These are phyloP conservation scores for Empis livida DNA, from an alignment of 2,888 invertebrate genomes.

Conservation along the genomic window DNA sequence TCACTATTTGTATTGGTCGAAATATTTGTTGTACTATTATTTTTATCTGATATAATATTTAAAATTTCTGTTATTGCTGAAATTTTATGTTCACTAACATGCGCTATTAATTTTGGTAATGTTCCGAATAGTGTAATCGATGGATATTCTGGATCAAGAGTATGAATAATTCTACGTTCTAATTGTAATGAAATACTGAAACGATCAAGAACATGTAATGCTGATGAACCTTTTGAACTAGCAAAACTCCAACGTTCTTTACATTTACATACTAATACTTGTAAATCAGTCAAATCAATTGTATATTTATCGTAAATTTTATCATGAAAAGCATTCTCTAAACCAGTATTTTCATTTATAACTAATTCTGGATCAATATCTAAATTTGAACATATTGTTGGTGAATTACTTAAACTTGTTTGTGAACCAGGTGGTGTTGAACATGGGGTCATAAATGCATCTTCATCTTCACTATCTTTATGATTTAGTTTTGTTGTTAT, in stretches of 20 bases:
- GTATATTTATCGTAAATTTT: constrained; percentile 66
- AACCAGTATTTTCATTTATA: constrained; percentile 45
- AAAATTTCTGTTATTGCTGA: constrained; percentile 46
- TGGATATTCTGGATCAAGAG: constrained; percentile 78
- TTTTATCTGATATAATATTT: constrained; percentile 29
- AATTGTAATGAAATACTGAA: constrained; percentile 60
- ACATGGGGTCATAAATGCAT: constrained; percentile 72
- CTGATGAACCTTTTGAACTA: constrained; percentile 69
- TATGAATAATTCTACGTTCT: constrained; percentile 63
- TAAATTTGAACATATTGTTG: constrained; percentile 27
- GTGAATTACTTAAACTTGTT: constrained; percentile 45
- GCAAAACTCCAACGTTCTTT: constrained; percentile 86
- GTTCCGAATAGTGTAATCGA: constrained; percentile 71
- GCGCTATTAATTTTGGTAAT: constrained; percentile 74
- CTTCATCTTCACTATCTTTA: constrained; percentile 38
- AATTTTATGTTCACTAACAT: constrained; percentile 85
- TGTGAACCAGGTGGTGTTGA: constrained; percentile 71
- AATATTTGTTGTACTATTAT: constrained; percentile 3
- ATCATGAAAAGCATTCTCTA: constrained; percentile 49
- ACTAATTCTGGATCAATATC: constrained; percentile 43
- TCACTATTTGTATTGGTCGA: not conserved
- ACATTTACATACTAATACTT: constrained; percentile 77
- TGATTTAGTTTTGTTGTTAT: constrained; percentile 6
- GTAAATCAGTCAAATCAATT: constrained; percentile 68
- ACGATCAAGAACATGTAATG: constrained; percentile 72